A percentile compares a stretch with the other conserved stretches of the same genome.
These are phyloP conservation scores for Drosophila lacicola DNA, from an alignment of 2,888 invertebrate genomes.

Conservation along the genomic window DNA sequence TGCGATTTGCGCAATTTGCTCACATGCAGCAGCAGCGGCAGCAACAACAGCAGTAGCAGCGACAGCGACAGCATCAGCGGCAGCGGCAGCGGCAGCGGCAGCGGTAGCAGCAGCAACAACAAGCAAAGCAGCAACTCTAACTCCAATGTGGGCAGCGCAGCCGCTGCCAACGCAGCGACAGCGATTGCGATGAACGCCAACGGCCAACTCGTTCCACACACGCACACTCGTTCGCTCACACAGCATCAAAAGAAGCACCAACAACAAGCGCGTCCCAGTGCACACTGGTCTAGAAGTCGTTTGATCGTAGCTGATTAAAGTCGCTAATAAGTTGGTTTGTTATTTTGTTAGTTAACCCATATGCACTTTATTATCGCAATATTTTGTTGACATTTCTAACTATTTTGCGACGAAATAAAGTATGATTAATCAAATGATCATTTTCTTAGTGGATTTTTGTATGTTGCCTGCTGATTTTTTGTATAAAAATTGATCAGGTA, in stretches of 20 bases:
- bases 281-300: slow-evolving; percentile 38
- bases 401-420: too few relatives aligned
- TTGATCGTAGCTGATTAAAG: slow-evolving; percentile 4
- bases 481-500: not conserved
- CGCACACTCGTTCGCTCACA: slow-evolving; percentile 15
- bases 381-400: too few relatives aligned
- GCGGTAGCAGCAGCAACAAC: slow-evolving; percentile 12
- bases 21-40: slow-evolving; percentile 23
- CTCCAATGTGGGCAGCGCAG: slow-evolving; percentile 43
- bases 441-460: not conserved
- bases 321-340: not conserved
- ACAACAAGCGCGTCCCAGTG: slow-evolving; percentile 13
- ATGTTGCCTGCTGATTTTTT: not conserved
- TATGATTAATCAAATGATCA: too few relatives aligned
- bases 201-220: slow-evolving; percentile 67
- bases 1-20: slow-evolving; percentile 67
- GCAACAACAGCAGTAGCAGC: not conserved
- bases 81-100: not conserved
- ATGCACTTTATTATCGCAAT: too few relatives aligned
- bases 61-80: not conserved
- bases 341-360: too few relatives aligned
- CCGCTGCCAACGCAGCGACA: slow-evolving; percentile 60
- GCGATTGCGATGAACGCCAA: slow-evolving; percentile 35
- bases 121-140: slow-evolving; percentile 21
- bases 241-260: slow-evolving; percentile 44